Percentiles rank a stretch among this genome's conserved stretches.
Evolutionary conservation across 2,113 vertebrate genomes (phyloP).

Genomic region (Gavia stellata): DNA sequence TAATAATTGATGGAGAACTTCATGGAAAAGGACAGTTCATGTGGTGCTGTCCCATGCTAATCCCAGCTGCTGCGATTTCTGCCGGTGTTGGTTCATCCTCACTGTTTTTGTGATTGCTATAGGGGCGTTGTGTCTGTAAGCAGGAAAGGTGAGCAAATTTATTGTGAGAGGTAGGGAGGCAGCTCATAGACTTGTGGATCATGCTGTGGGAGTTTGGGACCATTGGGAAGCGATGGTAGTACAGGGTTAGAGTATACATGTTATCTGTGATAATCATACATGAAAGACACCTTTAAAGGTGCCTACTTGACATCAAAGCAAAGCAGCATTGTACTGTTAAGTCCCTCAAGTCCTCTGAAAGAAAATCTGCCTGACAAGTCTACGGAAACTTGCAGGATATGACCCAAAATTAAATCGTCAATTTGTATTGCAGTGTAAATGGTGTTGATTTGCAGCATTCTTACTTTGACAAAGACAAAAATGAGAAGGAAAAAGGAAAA

Average conservation of each 20-base stretch:
- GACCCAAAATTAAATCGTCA: not conserved
- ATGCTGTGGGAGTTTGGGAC: not conserved
- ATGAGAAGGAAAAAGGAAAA: not conserved
- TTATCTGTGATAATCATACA: not conserved
- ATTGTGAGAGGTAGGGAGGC: not conserved
- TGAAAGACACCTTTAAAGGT: not conserved
- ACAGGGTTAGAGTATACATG: not conserved
- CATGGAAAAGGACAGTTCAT: not conserved
- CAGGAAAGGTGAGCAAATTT: not conserved
- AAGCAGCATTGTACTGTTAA: not conserved
- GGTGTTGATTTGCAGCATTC: not conserved
- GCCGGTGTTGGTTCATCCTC: not conserved
- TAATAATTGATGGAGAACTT: not conserved
- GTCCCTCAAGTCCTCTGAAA: not conserved
- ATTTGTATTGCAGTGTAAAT: not conserved
- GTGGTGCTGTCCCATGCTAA: not conserved
- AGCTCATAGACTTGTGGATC: not conserved
- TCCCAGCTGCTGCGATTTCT: not conserved
- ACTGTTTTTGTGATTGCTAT: not conserved
- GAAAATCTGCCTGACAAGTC: not conserved
- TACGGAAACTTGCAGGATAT: not conserved
- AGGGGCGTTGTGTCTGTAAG: not conserved
- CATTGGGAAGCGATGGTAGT: not conserved
- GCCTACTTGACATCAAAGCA: not conserved
- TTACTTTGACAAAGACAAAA: not conserved